These are phyloP conservation scores for Cryptocephalus primarius DNA, from an alignment of 2,888 invertebrate genomes.

Conservation along the genomic window DNA sequence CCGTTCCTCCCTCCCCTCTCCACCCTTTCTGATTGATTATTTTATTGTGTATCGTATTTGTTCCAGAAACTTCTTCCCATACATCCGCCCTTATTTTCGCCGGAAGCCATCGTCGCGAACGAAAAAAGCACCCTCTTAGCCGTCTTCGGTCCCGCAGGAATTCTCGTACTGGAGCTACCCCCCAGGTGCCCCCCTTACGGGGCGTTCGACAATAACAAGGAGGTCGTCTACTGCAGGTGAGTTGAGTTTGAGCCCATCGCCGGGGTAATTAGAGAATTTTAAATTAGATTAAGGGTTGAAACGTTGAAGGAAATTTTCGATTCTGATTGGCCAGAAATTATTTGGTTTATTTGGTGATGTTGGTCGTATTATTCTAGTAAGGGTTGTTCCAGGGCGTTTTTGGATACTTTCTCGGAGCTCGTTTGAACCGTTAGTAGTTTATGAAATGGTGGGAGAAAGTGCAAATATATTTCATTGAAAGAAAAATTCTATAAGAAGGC, in stretches of 20 bases:
- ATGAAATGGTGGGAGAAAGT: no score
- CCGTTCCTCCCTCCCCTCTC: no score
- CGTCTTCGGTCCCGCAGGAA: conserved; percentile 59
- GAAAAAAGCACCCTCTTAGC: conserved; percentile 54
- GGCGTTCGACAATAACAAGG: conserved; percentile 56
- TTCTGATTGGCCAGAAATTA: no score
- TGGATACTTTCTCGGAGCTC: no score
- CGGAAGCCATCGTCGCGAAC: conserved; percentile 56
- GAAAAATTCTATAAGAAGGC: no score
- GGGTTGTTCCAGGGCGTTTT: background rate
- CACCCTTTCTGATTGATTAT: no score
- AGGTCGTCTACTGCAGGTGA: conserved; percentile 61
- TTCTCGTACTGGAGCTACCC: conserved; percentile 61
- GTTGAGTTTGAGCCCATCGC: conserved; percentile 23
- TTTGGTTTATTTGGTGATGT: no score
- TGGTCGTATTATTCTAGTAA: no score
- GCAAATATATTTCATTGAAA: no score
- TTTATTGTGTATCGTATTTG: background rate
- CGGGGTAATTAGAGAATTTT: background rate
- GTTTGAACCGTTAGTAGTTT: no score
- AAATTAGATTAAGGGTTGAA: background rate
- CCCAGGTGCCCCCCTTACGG: conserved; percentile 58
- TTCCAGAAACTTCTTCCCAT: conserved; percentile 60
- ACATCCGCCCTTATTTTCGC: conserved; percentile 56
- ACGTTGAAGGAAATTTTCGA: background rate